Percentiles rank a stretch among this genome's conserved stretches.
phyloP scores from a whole-genome alignment of 2,113 vertebrate genomes.

The Heterochromis multidens region DNA sequence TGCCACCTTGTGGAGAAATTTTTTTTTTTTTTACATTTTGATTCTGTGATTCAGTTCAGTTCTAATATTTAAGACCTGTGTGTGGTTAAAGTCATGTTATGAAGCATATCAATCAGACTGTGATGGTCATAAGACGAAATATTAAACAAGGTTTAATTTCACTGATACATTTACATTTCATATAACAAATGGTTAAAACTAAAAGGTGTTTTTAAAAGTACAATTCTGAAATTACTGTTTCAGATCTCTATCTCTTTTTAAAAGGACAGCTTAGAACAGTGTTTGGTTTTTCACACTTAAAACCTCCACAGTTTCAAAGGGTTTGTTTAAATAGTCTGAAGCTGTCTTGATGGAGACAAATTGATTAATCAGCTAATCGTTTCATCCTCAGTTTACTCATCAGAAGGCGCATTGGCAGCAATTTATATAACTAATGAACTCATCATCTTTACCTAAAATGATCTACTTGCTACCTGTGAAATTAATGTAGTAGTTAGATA shows the following conservation, averaged over 20 bases:
- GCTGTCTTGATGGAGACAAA: too few species aligned
- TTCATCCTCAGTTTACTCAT: too few species aligned
- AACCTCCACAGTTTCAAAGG: too few species aligned
- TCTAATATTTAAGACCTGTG: background rate
- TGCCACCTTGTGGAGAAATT: conserved; percentile 65
- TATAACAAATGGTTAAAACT: background rate
- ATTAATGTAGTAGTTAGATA: too few species aligned
- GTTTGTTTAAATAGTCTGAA: too few species aligned
- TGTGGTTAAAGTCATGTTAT: background rate
- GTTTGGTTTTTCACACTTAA: too few species aligned
- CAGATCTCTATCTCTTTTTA: background rate
- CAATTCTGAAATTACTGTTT: background rate
- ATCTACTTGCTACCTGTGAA: too few species aligned
- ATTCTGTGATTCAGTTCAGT: background rate
- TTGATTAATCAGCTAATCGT: too few species aligned
- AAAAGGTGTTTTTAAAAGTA: background rate
- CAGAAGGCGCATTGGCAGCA: too few species aligned
- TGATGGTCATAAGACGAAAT: background rate
- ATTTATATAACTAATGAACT: too few species aligned
- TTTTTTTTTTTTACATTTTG: background rate
- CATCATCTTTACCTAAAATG: too few species aligned
- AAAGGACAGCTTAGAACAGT: background rate
- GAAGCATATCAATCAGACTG: background rate
- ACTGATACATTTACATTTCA: background rate
- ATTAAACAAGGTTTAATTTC: background rate